Percentiles rank a stretch among this genome's conserved stretches.
These are phyloP conservation scores for Mythimna lalbum DNA, from an alignment of 2,888 invertebrate genomes.

Conservation along the genomic window DNA sequence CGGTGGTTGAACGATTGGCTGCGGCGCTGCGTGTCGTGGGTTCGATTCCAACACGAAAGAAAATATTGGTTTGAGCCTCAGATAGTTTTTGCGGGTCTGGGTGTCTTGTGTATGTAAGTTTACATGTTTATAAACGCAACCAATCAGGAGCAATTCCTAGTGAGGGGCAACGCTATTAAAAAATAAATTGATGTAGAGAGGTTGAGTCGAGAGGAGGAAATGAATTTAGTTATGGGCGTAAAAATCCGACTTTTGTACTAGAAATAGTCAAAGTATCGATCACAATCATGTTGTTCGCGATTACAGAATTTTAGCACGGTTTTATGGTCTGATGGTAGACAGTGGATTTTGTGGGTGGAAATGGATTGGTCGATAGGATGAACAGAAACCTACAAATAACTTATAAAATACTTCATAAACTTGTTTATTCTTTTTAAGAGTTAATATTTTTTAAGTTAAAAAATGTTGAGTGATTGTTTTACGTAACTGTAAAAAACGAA, in stretches of 20 bases:
- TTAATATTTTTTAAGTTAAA: neutral
- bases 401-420: neutral
- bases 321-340: constrained; percentile 43
- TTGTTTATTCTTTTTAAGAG: neutral
- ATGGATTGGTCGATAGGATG: neutral
- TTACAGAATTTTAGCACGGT: constrained; percentile 43
- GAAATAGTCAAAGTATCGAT: constrained; percentile 30
- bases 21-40: too few relatives aligned
- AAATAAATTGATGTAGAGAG: neutral
- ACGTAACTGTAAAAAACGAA: neutral
- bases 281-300: constrained; percentile 21
- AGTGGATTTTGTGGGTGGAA: constrained; percentile 53
- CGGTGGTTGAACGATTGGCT: too few relatives aligned
- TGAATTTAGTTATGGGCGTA: neutral
- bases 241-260: neutral
- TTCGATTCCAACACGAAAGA: too few relatives aligned
- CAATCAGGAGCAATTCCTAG: too few relatives aligned
- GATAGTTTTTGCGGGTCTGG: too few relatives aligned
- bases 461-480: neutral
- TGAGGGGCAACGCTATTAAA: too few relatives aligned
- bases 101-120: too few relatives aligned
- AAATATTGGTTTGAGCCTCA: too few relatives aligned
- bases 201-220: neutral
- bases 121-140: too few relatives aligned
- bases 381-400: neutral